Conservation (phyloP, 2,888 invertebrate genomes). For the Xestia c-nigrum region DNA sequence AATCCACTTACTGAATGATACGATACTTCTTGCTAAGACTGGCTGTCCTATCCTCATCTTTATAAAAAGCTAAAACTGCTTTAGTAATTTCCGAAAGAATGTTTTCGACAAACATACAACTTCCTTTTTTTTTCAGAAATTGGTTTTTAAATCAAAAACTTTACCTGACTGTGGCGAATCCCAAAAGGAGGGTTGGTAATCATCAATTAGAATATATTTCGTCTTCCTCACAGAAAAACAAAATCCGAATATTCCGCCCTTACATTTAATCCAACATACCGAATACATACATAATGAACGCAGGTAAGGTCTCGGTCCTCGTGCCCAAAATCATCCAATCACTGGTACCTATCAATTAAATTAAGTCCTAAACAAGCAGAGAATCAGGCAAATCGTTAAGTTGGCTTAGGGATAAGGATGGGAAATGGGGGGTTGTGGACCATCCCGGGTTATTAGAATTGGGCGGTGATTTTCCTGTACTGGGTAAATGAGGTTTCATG, state of each 20-base stretch:
- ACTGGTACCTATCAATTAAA: constrained; percentile 74
- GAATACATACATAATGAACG: constrained; percentile 51
- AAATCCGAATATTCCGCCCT: constrained; percentile 8
- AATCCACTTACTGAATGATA: neutral
- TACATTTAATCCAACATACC: constrained; percentile 24
- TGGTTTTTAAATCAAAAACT: too few relatives aligned
- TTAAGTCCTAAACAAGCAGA: constrained; percentile 75
- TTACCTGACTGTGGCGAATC: too few relatives aligned
- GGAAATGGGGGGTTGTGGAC: neutral
- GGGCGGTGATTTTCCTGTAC: constrained; percentile 12
- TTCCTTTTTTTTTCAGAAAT: too few relatives aligned
- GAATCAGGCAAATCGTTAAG: constrained; percentile 70
- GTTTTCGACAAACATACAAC: neutral
- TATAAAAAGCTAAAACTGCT: neutral
- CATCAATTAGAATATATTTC: neutral
- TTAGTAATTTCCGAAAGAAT: neutral
- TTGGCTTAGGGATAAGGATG: constrained; percentile 55
- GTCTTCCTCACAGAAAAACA: neutral
- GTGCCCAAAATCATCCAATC: constrained; percentile 70
- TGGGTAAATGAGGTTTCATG: neutral
- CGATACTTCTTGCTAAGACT: neutral
- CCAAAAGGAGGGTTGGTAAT: neutral
- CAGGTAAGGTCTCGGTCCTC: constrained; percentile 50
- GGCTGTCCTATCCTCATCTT: neutral
- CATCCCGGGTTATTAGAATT: constrained; percentile 14